Evolutionary conservation across 2,888 invertebrate genomes (phyloP), one percentile per base, ranked within the genome.

Genomic region (Catocala nupta): DNA sequence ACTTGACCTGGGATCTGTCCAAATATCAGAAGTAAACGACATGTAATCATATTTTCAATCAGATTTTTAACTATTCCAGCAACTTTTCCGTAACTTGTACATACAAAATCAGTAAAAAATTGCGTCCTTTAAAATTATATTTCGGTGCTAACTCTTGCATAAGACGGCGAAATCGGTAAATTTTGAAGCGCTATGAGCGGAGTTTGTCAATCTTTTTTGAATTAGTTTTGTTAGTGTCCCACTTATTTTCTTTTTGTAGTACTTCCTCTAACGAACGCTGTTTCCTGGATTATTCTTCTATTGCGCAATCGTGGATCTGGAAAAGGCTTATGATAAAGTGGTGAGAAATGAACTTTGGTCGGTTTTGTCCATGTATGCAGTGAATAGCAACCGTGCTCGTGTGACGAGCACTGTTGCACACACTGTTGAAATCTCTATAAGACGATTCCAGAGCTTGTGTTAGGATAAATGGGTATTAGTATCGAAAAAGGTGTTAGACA

Each of bases 91-190:
- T 43, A 43, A 4, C 8, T 43, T 4, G 9, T 43, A 10, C 42
- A 43, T 9, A 43, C 8, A 10, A 36, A 36, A 36, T 36, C 36
- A 36, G 36, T 36, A n/a, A n/a, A n/a, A n/a, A n/a, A n/a, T n/a
- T n/a, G n/a, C 36, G 36, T 7, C 36, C 36, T 36, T 7, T 36
- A 43, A 43, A n/a, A n/a, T 43, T 43, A 43, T 43, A 43, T 43
- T 43, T 43, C 11, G 42, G 42, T 11, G 8, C 10, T 4, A 43
- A 8, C 8, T 8, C 42, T 10, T 78, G 71, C 36, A 80, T 74
- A 11, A 80, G 6, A 7, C 78, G 59, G 8, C 70, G 69, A 75
- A 81, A 81, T 52, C 75, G 78, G 73, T 66, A 80, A 64, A 73
- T 78, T 68, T 58, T 80, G 75, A 44, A 75, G 53, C 7, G 77